These are phyloP conservation scores for Pristionchus mayeri DNA, from an alignment of 2,888 invertebrate genomes.

Conservation along the genomic window DNA sequence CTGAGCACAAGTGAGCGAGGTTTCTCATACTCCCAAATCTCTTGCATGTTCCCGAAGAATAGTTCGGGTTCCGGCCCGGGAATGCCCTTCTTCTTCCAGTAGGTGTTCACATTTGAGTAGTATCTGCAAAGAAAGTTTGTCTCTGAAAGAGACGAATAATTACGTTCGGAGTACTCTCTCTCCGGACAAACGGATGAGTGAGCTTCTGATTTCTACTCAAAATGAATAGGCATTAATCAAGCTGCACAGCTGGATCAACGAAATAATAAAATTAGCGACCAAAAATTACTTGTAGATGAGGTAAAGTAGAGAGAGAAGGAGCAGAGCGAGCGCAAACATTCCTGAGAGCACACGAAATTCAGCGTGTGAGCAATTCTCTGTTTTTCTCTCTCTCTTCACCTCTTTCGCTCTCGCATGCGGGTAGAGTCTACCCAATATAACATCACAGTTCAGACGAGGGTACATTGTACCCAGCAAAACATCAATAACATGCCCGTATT, in stretches of 20 bases:
- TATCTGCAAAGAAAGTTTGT: too few species aligned
- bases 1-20: conserved; percentile 55
- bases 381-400: neutral
- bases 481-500: too few species aligned
- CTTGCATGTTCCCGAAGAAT: conserved; percentile 66
- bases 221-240: too few species aligned
- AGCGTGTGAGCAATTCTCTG: neutral
- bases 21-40: conserved; percentile 51
- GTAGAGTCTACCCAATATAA: too few species aligned
- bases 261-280: neutral
- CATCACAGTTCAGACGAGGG: too few species aligned
- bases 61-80: conserved; percentile 59
- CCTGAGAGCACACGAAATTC: conserved; percentile 1
- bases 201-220: too few species aligned
- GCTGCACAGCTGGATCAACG: too few species aligned
- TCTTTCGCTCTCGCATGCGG: too few species aligned
- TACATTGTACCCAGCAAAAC: too few species aligned
- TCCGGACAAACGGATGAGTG: too few species aligned
- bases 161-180: too few species aligned
- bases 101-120: conserved; percentile 52
- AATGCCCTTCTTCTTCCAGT: conserved; percentile 69
- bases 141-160: too few species aligned
- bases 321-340: neutral
- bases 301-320: neutral
- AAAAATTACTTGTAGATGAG: neutral